Evolutionary conservation across 1,140 invertebrate genomes (phyloP), one percentile per base, ranked within the genome.

Genomic region (Scaptodrosophila lebanonensis): DNA sequence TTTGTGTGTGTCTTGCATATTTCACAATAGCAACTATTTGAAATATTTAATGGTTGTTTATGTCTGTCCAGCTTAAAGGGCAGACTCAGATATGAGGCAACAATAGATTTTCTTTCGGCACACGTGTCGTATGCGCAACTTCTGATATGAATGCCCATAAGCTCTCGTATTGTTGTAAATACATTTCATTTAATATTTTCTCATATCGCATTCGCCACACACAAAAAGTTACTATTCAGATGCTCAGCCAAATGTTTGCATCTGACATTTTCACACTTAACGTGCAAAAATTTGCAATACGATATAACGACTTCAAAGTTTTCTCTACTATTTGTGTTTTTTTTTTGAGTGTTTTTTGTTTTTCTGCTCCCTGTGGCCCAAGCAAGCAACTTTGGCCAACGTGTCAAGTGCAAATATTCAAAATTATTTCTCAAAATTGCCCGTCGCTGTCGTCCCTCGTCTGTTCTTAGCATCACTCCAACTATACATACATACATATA

Each of bases 321-420:
- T 48, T 44, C 22, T 47, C 49, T 30, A n/a, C n/a, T n/a, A n/a
- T n/a, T n/a, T n/a, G n/a, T n/a, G n/a, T n/a, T n/a, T n/a, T n/a
- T n/a, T n/a, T n/a, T n/a, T n/a, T n/a, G n/a, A n/a, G n/a, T n/a
- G n/a, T n/a, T n/a, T n/a, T n/a, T n/a, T n/a, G n/a, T n/a, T n/a
- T n/a, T n/a, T n/a, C n/a, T n/a, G n/a, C n/a, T n/a, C n/a, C n/a
- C n/a, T n/a, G n/a, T n/a, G n/a, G n/a, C n/a, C n/a, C n/a, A n/a
- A n/a, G 9, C 35, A 15, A 16, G 3, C 25, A 36, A 40, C 33
- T 66, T 53, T 64, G 60, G 75, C 69, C 65, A 79, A 79, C 75
- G 75, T 79, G 73, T 79, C 73, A 79, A 75, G 75, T 75, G 73
- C 73, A 79, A 75, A 79, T 79, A 79, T 79, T 79, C 73, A 66